Evolutionary conservation across 2,888 invertebrate genomes (phyloP), one percentile per base, ranked within the genome.

Genomic region (Pogonocherus hispidulus): DNA sequence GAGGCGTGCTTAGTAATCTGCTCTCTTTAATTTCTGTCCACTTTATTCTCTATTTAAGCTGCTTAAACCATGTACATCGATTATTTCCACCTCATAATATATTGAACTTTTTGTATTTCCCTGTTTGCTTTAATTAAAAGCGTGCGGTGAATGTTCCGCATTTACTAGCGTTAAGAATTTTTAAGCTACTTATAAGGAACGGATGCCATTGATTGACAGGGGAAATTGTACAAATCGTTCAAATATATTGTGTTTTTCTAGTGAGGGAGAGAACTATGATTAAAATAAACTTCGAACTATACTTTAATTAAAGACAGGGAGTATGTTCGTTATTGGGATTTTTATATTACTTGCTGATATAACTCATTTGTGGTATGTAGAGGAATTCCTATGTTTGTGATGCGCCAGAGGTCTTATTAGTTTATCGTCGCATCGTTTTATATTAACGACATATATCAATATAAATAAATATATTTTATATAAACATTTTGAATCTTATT

Each of bases 211-310:
- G 52, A 32, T 32, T 52, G 52, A 52, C 52, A 52, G 32, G 32
- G 32, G 16, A 52, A 52, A 52, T 32, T 32, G 52, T 32, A 52
- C 52, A 52, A 52, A 52, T 52, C 32, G 52, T 52, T 52, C 52
- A 52, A 19, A 52, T 52, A 32, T 22, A 52, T 32, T 16, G 32
- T 32, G 18, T 27, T 52, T 32, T 27, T 35, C 11, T 9, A 41
- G n/a, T n/a, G 41, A n/a, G 14, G 3, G 3, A 41, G 1, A 11
- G 3, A 41, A 41, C 41, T 41, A 41, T 41, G 41, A 41, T 41
- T 41, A 41, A 41, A 41, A 41, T 41, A 41, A 41, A n/a, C 41
- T 27, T 3, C 4, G 8, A 8, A 27, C 3, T 8, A 27, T 8
- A 27, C 4, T 27, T 27, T 27, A 27, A 27, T 27, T 27, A 27